phyloP scores from a whole-genome alignment of 2,888 invertebrate species.

The Megamerina dolium region DNA sequence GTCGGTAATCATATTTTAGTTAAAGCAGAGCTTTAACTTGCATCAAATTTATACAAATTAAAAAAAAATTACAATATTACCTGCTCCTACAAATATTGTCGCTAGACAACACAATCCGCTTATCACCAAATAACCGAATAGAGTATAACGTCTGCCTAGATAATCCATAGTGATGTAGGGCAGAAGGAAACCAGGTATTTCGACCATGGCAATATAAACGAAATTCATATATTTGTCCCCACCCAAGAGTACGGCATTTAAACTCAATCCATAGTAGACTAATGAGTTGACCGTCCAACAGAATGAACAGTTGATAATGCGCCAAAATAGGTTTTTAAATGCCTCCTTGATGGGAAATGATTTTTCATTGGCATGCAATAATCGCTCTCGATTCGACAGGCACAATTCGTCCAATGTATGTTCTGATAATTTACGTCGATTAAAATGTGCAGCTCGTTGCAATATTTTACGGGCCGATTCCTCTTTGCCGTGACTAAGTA shows the following conservation, averaged over 20 bases:
- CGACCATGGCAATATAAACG: constrained; percentile 54
- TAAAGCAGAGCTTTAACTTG: too few relatives aligned
- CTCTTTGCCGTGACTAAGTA: constrained; percentile 57
- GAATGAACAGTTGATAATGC: constrained; percentile 59
- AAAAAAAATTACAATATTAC: constrained; percentile 14
- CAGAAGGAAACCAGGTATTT: constrained; percentile 66
- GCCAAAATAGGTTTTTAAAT: constrained; percentile 39
- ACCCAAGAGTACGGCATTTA: constrained; percentile 67
- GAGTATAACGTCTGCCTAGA: constrained; percentile 59
- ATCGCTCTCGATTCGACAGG: constrained; percentile 34
- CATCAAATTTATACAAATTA: not conserved
- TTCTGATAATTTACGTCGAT: constrained; percentile 55
- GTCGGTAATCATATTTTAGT: too few relatives aligned
- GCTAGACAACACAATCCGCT: constrained; percentile 52
- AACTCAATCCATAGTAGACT: constrained; percentile 73
- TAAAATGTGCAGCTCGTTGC: constrained; percentile 58
- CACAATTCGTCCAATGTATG: constrained; percentile 48
- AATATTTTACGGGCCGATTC: constrained; percentile 56
- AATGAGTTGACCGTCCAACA: constrained; percentile 76
- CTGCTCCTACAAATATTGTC: constrained; percentile 35
- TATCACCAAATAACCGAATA: constrained; percentile 57
- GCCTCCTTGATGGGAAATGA: constrained; percentile 41
- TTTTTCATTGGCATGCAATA: constrained; percentile 32
- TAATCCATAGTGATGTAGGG: constrained; percentile 60
- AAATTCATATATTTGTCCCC: constrained; percentile 75